Conservation (phyloP, 1,140 invertebrate genomes). For the Drosophila jambulina region DNA sequence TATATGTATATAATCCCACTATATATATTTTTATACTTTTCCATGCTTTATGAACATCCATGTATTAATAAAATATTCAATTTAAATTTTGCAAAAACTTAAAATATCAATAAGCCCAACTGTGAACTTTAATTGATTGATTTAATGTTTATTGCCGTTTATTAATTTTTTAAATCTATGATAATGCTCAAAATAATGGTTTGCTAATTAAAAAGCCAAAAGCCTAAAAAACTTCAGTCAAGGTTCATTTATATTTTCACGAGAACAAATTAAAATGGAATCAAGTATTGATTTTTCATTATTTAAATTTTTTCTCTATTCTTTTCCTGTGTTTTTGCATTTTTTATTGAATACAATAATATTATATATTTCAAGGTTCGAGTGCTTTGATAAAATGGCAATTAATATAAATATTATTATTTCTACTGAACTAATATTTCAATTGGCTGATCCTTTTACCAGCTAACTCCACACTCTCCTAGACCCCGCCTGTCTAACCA, state of each 20-base stretch:
- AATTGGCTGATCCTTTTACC: neutral
- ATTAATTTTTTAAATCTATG: neutral
- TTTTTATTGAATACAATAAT: neutral
- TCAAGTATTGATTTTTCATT: conserved; percentile 11
- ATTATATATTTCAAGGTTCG: conserved; percentile 4
- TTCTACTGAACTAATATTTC: conserved; percentile 14
- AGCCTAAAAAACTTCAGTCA: neutral
- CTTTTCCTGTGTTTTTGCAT: neutral
- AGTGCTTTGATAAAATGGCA: conserved; percentile 17
- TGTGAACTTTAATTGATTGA: conserved; percentile 2
- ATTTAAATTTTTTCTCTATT: neutral
- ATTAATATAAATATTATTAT: conserved; percentile 17
- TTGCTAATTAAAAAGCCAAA: conserved; percentile 4
- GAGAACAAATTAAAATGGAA: neutral
- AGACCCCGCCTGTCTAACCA: neutral
- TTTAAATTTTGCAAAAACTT: neutral
- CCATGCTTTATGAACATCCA: neutral
- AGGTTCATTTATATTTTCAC: conserved; percentile 5
- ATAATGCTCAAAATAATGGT: neutral
- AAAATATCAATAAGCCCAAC: neutral
- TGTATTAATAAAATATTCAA: neutral
- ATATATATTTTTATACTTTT: neutral
- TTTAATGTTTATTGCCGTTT: conserved; percentile 1
- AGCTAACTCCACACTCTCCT: neutral
- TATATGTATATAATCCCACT: neutral